phyloP scores from a whole-genome alignment of 2,113 vertebrate genomes.

The Ancistrus triradiatus region DNA sequence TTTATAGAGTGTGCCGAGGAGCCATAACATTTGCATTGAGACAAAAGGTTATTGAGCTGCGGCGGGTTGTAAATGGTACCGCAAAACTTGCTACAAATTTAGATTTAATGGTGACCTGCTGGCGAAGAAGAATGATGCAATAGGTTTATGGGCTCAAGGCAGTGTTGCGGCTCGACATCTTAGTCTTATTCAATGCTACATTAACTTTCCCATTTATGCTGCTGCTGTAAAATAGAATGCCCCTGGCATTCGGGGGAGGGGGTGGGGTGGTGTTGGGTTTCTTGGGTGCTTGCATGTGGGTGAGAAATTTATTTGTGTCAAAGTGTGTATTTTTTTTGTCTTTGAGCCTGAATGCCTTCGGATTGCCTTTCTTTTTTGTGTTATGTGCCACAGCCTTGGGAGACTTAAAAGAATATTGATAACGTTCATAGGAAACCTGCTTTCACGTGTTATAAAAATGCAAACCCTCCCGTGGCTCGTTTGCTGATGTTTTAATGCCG shows the following conservation, averaged over 20 bases:
- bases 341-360: constrained; percentile 52
- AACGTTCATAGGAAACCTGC: constrained; percentile 31
- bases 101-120: constrained; percentile 75
- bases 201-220: constrained; percentile 90
- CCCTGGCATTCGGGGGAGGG: constrained; percentile 46
- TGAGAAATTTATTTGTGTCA: constrained; percentile 37
- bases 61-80: constrained; percentile 68
- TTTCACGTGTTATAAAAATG: too few relatives aligned
- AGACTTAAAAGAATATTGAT: constrained; percentile 51
- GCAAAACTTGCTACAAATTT: constrained; percentile 72
- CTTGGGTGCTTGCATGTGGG: constrained; percentile 34
- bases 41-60: constrained; percentile 72
- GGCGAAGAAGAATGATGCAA: constrained; percentile 73
- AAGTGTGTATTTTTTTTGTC: constrained; percentile 32
- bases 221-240: constrained; percentile 78
- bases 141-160: constrained; percentile 73
- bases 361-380: constrained; percentile 57
- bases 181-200: constrained; percentile 85
- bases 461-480: too few relatives aligned
- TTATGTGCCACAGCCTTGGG: constrained; percentile 47
- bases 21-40: constrained; percentile 69
- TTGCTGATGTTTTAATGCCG: too few relatives aligned
- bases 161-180: constrained; percentile 72
- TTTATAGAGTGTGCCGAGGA: constrained; percentile 64
- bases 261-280: constrained; percentile 35